Evolutionary conservation across 2,888 invertebrate species (phyloP), one percentile per base, ranked within the genome.

Genomic region (Scelioninae gen. 1): DNA sequence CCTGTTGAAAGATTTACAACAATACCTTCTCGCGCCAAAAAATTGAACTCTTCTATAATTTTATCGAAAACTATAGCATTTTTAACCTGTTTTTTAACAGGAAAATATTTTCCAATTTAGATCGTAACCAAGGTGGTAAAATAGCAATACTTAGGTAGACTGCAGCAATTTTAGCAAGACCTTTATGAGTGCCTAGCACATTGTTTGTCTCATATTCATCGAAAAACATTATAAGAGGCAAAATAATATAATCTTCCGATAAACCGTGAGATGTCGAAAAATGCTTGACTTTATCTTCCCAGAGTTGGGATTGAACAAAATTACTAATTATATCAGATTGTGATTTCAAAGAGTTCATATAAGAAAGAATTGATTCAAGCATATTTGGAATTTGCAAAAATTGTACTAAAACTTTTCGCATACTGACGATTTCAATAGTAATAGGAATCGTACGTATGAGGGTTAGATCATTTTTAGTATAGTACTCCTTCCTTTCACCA

Each of bases 1-100:
- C 43, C 68, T 9, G 68, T 38, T 11, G 16, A 7, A 31, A 13
- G 10, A 13, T 45, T 38, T 5, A 72, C 16, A 53, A 32, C 11
- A 62, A 72, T 62, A 2, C 72, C 72, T 62, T 60, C 53, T 53
- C 13, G 23, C 23, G 55, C 45, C 23, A 74, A 53, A 47, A 63
- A 63, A 55, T 74, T 74, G 13, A 74, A 34, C 16, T 74, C 74
- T 16, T 72, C 43, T 15, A 72, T 53, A 15, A 62, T 11, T 62
- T 62, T 62, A 16, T 15, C 5, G 32, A 72, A 72, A 23, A 53
- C 10, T 32, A 72, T 62, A 16, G 16, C 16, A n/a, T 62, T 62
- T 29, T 38, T 11, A 23, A 62, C 49, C 13, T 8, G 9, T 62
- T 72, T 72, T 10, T 23, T 15, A 10, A 51, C 11, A 71, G 10